These are phyloP conservation scores for Apteryx owenii DNA, from an alignment of 2,113 vertebrate species.

Conservation along the genomic window DNA sequence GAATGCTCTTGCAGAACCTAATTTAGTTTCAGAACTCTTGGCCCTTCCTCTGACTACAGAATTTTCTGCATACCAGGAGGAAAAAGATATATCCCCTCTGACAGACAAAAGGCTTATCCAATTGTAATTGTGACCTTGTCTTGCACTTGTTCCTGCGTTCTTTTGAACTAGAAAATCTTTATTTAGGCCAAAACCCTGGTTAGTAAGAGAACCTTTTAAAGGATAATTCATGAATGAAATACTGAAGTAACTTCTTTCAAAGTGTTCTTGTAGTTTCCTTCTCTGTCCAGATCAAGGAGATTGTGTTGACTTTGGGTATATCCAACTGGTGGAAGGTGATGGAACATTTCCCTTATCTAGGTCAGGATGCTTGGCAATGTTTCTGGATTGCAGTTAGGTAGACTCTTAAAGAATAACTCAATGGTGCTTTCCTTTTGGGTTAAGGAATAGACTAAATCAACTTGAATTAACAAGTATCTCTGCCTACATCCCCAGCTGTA, in stretches of 20 bases:
- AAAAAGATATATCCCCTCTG: not conserved
- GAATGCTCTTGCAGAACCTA: not conserved
- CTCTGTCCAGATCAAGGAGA: not conserved
- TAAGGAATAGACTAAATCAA: not conserved
- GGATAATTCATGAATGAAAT: not conserved
- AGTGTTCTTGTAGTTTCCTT: not conserved
- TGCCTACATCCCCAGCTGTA: not conserved
- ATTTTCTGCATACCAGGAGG: not conserved
- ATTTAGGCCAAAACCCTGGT: not conserved
- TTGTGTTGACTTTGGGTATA: not conserved
- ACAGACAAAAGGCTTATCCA: not conserved
- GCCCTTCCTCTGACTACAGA: not conserved
- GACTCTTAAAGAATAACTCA: not conserved
- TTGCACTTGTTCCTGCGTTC: not conserved
- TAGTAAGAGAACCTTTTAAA: not conserved
- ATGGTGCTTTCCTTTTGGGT: not conserved
- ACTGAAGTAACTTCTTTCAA: not conserved
- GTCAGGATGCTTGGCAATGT: not conserved
- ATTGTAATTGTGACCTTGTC: not conserved
- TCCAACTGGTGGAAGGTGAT: not conserved
- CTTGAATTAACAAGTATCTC: not conserved
- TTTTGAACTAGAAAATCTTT: not conserved
- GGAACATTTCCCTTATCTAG: not conserved
- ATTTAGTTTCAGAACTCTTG: not conserved
- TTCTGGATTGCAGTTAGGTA: not conserved